Evolutionary conservation across 2,113 vertebrate species (phyloP).

Genomic region (Phyllostomus discolor): DNA sequence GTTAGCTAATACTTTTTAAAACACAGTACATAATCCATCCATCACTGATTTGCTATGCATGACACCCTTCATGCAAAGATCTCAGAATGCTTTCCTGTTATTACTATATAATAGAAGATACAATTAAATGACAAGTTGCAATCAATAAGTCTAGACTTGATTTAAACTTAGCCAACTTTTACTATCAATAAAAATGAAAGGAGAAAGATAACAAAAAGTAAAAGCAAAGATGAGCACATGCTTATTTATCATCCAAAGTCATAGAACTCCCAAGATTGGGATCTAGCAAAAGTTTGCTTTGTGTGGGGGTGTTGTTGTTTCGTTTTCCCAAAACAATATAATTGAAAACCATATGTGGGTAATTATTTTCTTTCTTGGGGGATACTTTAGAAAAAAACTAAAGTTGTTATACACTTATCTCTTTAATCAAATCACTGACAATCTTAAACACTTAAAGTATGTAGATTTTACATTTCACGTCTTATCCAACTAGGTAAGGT

Average conservation of each 20-base stretch:
- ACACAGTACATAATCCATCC: slow-evolving; percentile 56
- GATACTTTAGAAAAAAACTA: not conserved
- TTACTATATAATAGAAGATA: slow-evolving; percentile 59
- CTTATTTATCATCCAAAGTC: not conserved
- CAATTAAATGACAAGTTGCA: slow-evolving; percentile 63
- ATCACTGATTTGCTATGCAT: slow-evolving; percentile 69
- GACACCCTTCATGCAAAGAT: slow-evolving; percentile 72
- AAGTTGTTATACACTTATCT: not conserved
- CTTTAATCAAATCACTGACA: not conserved
- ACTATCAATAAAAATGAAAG: slow-evolving; percentile 56
- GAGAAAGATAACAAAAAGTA: slow-evolving; percentile 32
- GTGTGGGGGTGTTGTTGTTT: not conserved
- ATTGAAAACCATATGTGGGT: not conserved
- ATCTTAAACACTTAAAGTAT: not conserved
- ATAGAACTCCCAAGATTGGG: not conserved
- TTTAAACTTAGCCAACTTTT: slow-evolving; percentile 70
- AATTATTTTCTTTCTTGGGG: not conserved
- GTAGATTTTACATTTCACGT: not conserved
- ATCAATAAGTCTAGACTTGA: slow-evolving; percentile 78
- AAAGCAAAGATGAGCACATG: slow-evolving; percentile 48
- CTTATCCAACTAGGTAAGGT: not conserved
- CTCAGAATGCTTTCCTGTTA: slow-evolving; percentile 69
- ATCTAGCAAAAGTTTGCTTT: not conserved
- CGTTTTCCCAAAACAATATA: not conserved
- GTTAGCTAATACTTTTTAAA: slow-evolving; percentile 66